Evolutionary conservation across 2,797 vertebrate genomes (phyloP).

Genomic region (Gastrophryne carolinensis): DNA sequence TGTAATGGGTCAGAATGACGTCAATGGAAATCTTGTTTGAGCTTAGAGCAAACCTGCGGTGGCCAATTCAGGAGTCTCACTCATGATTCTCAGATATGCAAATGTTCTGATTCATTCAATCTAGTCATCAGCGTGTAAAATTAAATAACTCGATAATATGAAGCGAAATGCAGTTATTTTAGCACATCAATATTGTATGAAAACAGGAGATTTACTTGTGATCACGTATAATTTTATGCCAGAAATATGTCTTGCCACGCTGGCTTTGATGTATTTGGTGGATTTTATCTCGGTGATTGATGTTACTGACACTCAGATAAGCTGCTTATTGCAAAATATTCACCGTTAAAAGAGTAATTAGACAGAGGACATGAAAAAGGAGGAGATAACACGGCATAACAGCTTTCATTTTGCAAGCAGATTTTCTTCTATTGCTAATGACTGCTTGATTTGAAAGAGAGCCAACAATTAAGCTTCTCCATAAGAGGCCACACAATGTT

Average conservation of each 20-base stretch:
- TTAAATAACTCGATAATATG: too few species aligned
- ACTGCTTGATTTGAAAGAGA: neutral
- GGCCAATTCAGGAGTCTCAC: too few species aligned
- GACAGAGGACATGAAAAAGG: neutral
- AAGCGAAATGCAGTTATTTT: too few species aligned
- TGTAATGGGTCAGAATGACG: too few species aligned
- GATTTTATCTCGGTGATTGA: constrained; percentile 16
- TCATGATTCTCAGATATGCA: too few species aligned
- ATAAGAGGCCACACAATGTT: neutral
- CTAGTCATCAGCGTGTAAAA: too few species aligned
- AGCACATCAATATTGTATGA: too few species aligned
- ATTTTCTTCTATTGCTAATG: neutral
- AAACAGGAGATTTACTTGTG: neutral
- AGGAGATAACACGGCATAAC: neutral
- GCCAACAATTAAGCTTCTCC: neutral
- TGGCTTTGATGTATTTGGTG: neutral
- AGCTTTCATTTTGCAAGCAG: neutral
- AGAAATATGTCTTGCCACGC: neutral
- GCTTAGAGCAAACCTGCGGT: too few species aligned
- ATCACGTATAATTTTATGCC: constrained; percentile 2
- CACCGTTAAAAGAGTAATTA: constrained; percentile 7
- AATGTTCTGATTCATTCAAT: too few species aligned
- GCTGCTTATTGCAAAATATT: neutral
- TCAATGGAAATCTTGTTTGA: too few species aligned
- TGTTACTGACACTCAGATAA: neutral